Evolutionary conservation across 1,140 invertebrate genomes (phyloP).

Genomic region (Hycleus cichorii): DNA sequence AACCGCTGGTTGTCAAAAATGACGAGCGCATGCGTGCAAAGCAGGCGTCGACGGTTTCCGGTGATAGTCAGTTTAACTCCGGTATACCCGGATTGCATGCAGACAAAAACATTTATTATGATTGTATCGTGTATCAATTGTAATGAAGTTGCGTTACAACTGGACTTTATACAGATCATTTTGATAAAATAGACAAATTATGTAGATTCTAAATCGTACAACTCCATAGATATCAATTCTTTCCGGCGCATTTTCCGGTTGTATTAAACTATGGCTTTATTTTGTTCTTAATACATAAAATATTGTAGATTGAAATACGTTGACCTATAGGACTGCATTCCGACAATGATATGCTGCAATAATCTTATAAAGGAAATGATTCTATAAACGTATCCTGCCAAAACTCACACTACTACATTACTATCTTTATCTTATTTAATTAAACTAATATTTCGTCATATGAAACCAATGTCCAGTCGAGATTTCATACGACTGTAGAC

Average conservation of each 20-base stretch:
- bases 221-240: constrained; percentile 6
- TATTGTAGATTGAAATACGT: too few species aligned
- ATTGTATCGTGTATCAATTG: constrained; percentile 26
- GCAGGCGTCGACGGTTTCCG: constrained; percentile 15
- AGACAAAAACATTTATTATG: constrained; percentile 20
- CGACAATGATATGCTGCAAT: too few species aligned
- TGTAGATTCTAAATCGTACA: constrained; percentile 3
- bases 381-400: too few species aligned
- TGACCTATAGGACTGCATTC: too few species aligned
- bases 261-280: too few species aligned
- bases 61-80: constrained; percentile 14
- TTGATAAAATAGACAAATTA: constrained; percentile 20
- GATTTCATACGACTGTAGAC: too few species aligned
- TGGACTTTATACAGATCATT: constrained; percentile 4
- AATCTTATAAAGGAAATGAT: too few species aligned
- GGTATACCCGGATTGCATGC: constrained; percentile 9
- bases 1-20: constrained; percentile 11
- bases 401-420: neutral
- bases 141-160: constrained; percentile 25
- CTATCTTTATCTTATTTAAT: constrained; percentile 11
- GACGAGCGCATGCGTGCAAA: constrained; percentile 13
- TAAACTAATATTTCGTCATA: constrained; percentile 12
- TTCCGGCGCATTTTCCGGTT: constrained; percentile 7
- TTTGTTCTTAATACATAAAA: too few species aligned
- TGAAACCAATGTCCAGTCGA: too few species aligned